phyloP scores from a whole-genome alignment of 1,140 invertebrate genomes.

The Cecropterus lyciades region DNA sequence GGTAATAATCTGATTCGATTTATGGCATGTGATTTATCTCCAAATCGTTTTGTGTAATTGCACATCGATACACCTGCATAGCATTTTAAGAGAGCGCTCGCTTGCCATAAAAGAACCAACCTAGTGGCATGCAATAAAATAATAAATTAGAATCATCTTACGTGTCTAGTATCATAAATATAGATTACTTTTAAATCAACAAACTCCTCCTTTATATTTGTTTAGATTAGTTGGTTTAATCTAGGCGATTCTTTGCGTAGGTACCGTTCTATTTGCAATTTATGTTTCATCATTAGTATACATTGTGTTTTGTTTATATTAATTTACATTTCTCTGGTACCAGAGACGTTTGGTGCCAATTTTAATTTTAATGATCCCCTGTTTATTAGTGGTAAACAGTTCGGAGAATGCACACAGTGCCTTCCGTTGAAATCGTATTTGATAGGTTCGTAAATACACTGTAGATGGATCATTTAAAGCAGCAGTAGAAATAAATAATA shows the following conservation, averaged over 20 bases:
- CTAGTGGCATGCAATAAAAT: slow-evolving; percentile 20
- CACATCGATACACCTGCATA: too few species aligned
- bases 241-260: neutral
- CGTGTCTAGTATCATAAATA: slow-evolving; percentile 7
- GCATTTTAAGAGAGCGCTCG: slow-evolving; percentile 7
- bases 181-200: slow-evolving; percentile 9
- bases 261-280: too few species aligned
- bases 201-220: neutral
- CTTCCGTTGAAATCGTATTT: too few species aligned
- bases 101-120: slow-evolving; percentile 11
- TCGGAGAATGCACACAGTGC: neutral
- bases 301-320: neutral
- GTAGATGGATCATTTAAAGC: too few species aligned
- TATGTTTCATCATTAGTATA: too few species aligned
- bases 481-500: too few species aligned
- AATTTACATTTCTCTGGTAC: neutral
- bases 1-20: neutral
- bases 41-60: too few species aligned
- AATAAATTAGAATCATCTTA: slow-evolving; percentile 16
- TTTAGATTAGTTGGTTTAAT: slow-evolving; percentile 7
- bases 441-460: too few species aligned
- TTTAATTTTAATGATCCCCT: neutral
- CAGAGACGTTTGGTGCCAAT: neutral
- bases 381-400: neutral
- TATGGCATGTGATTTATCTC: neutral